Evolutionary conservation across 2,797 vertebrate species (phyloP).

Genomic region (Cheirogaleus major): DNA sequence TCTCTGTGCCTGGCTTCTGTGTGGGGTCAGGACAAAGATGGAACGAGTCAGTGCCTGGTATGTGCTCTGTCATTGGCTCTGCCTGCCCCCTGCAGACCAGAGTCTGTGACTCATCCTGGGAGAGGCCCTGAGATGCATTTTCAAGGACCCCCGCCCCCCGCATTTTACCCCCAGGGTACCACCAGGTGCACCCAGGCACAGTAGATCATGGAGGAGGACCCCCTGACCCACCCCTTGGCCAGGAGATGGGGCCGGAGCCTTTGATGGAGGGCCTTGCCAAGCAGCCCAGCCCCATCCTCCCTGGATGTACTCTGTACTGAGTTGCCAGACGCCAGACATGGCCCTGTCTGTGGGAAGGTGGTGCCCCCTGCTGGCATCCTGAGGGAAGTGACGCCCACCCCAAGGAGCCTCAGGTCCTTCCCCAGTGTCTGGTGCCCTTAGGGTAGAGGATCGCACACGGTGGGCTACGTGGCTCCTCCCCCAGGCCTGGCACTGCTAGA

Average conservation of each 20-base stretch:
- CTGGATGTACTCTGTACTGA: background rate
- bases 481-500: background rate
- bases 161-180: background rate
- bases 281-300: background rate
- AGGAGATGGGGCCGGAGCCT: background rate
- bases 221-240: background rate
- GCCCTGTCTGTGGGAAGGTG: background rate
- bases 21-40: background rate
- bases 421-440: background rate
- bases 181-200: background rate
- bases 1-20: background rate
- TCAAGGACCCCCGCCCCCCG: background rate
- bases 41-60: background rate
- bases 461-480: slow-evolving; percentile 38
- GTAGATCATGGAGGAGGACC: background rate
- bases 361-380: slow-evolving; percentile 65
- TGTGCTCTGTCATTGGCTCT: background rate
- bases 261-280: slow-evolving; percentile 17
- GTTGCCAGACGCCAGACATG: background rate
- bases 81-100: background rate
- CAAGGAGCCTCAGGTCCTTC: background rate
- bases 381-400: background rate
- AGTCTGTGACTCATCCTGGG: background rate
- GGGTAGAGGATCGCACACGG: background rate
- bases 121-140: background rate